Percentiles rank a stretch among this genome's conserved stretches.
Conservation (phyloP, 2,113 vertebrate genomes). For the Mesitornis unicolor region DNA sequence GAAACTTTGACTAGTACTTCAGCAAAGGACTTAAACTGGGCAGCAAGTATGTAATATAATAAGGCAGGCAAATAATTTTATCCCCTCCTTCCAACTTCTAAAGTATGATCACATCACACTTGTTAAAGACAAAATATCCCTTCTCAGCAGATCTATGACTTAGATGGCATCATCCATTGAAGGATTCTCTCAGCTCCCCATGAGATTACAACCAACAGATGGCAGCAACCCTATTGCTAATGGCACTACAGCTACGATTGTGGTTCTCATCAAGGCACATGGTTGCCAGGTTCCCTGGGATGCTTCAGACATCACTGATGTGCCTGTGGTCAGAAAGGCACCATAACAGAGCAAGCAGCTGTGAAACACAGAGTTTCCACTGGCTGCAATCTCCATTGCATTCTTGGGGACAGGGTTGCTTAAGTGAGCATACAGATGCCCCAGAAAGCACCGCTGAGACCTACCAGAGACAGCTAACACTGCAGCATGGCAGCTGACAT, state of each 20-base stretch:
- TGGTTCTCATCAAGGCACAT: background rate
- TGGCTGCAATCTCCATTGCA: background rate
- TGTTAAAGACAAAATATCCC: background rate
- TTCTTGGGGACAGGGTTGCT: background rate
- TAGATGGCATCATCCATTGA: background rate
- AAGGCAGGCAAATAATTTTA: background rate
- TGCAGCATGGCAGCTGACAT: background rate
- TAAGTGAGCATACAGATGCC: background rate
- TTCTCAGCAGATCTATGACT: background rate
- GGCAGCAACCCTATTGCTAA: conserved; percentile 63
- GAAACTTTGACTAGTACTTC: background rate
- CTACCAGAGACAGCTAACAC: background rate
- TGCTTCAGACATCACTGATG: background rate
- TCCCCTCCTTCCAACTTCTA: rapidly evolving
- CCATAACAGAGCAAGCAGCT: background rate
- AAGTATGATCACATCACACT: background rate
- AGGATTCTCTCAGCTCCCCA: conserved; percentile 16
- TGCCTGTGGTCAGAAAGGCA: background rate
- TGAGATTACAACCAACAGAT: conserved; percentile 68
- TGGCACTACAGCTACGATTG: background rate
- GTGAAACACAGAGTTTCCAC: background rate
- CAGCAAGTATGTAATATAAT: background rate
- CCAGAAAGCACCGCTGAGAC: background rate
- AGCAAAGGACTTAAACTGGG: background rate
- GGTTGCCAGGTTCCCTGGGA: background rate